These are phyloP conservation scores for Apamea crenata DNA, from an alignment of 2,888 invertebrate species.

Conservation along the genomic window DNA sequence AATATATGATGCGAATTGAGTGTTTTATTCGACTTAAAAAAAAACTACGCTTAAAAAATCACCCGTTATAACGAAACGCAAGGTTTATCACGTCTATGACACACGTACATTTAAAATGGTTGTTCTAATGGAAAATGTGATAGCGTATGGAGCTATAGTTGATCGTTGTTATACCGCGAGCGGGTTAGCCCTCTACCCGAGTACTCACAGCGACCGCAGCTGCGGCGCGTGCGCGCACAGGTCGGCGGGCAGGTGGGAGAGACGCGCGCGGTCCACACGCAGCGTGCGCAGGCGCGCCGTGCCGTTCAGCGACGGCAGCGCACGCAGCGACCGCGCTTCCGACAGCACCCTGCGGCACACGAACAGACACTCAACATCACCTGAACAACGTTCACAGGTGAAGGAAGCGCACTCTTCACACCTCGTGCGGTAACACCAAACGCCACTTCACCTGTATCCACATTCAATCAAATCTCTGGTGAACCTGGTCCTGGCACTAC, in stretches of 20 bases:
- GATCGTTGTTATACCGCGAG: neutral
- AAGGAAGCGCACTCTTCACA: neutral
- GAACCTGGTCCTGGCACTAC: neutral
- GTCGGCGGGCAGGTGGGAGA: slow-evolving; percentile 92
- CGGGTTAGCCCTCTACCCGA: neutral
- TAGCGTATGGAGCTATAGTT: neutral
- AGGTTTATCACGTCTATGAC: neutral
- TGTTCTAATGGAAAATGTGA: too few species aligned
- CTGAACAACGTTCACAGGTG: neutral
- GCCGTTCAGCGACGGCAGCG: slow-evolving; percentile 96
- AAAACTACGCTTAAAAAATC: neutral
- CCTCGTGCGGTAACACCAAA: neutral
- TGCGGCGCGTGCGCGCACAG: slow-evolving; percentile 95
- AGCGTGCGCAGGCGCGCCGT: slow-evolving; percentile 94
- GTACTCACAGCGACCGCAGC: slow-evolving; percentile 96
- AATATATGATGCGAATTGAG: too few species aligned
- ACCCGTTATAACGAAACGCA: too few species aligned
- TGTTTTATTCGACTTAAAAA: too few species aligned
- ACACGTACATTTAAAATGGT: neutral
- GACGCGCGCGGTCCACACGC: slow-evolving; percentile 95
- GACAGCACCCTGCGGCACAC: slow-evolving; percentile 93
- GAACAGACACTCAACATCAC: slow-evolving; percentile 6
- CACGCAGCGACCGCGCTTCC: slow-evolving; percentile 94
- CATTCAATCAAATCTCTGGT: neutral
- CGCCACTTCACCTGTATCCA: neutral